Percentiles rank a stretch among this genome's conserved stretches.
Evolutionary conservation across 2,113 vertebrate genomes (phyloP).

Genomic region (Miniopterus natalensis): DNA sequence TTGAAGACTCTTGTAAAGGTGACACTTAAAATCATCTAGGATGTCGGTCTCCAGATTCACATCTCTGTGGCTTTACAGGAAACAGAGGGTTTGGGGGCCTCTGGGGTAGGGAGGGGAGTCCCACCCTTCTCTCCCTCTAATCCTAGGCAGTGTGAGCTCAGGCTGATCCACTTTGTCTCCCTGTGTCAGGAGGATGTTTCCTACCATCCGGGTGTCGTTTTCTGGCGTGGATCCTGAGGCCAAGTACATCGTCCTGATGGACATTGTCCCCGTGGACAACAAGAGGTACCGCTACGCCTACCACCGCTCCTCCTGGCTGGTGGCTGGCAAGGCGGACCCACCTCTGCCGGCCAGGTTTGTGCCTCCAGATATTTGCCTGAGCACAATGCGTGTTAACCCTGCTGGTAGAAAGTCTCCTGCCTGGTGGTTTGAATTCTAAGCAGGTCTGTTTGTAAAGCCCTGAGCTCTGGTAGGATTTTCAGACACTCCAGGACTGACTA

Average conservation of each 20-base stretch:
- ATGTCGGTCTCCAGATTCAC: not conserved
- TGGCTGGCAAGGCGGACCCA: constrained; percentile 98
- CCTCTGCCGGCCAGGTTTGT: constrained; percentile 97
- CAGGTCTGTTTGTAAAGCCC: constrained; percentile 20
- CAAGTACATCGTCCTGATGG: constrained; percentile 99
- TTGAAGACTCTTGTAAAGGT: not conserved
- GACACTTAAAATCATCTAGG: not conserved
- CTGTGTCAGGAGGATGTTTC: constrained; percentile 97
- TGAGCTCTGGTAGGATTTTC: not conserved
- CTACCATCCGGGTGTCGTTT: constrained; percentile 98
- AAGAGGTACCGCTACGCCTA: constrained; percentile 99
- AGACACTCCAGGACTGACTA: not conserved
- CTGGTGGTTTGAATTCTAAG: not conserved
- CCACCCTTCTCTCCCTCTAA: too few species aligned
- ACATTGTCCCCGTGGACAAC: constrained; percentile 99
- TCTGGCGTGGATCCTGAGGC: constrained; percentile 98
- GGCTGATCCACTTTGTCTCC: constrained; percentile 1
- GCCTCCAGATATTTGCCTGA: not conserved
- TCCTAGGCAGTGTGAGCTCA: not conserved
- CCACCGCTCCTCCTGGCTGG: constrained; percentile 98
- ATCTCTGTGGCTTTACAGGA: not conserved
- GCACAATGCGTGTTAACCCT: not conserved
- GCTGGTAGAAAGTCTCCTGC: not conserved
- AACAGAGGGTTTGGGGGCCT: not conserved
- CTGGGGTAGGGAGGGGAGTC: fast-evolving